Percentiles rank a stretch among this genome's conserved stretches.
phyloP scores from a whole-genome alignment of 2,888 invertebrate genomes.

The Plagodis dolabraria region DNA sequence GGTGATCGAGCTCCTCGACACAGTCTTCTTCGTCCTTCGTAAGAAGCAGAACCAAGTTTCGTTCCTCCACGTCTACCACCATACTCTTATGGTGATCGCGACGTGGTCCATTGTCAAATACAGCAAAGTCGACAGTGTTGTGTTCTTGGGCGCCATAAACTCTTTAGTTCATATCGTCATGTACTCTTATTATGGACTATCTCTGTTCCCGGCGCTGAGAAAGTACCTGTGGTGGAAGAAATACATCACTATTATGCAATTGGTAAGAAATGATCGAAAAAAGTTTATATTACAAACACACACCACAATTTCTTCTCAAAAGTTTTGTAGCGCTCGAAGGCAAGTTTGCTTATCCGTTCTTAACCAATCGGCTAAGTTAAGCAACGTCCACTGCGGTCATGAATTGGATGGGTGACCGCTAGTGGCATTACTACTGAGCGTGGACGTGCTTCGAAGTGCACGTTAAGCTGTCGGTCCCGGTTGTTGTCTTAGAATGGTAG shows the following conservation, averaged over 20 bases:
- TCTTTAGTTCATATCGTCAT: conserved; percentile 90
- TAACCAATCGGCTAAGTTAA: too few relatives aligned
- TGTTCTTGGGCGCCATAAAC: conserved; percentile 88
- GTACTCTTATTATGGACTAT: conserved; percentile 90
- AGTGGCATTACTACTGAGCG: too few relatives aligned
- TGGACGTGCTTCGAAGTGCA: too few relatives aligned
- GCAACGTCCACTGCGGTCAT: too few relatives aligned
- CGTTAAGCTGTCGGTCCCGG: too few relatives aligned
- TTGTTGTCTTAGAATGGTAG: too few relatives aligned
- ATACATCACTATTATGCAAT: conserved; percentile 90
- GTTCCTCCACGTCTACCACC: conserved; percentile 95
- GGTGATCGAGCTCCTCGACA: conserved; percentile 89
- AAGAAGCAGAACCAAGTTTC: conserved; percentile 90
- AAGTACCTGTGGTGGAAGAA: conserved; percentile 94
- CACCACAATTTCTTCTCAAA: too few relatives aligned
- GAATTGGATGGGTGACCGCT: too few relatives aligned
- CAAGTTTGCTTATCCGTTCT: too few relatives aligned
- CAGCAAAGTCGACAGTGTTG: conserved; percentile 88
- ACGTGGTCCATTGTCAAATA: conserved; percentile 90
- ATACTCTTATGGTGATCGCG: conserved; percentile 88
- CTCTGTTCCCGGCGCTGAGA: conserved; percentile 87
- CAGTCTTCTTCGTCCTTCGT: conserved; percentile 93
- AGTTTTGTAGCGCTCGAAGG: too few relatives aligned
- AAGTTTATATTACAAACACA: too few relatives aligned
- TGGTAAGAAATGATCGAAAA: conserved; percentile 80